A percentile compares a stretch with the other conserved stretches of the same genome.
phyloP scores from a whole-genome alignment of 1,140 invertebrate species.

The Ips typographus region DNA sequence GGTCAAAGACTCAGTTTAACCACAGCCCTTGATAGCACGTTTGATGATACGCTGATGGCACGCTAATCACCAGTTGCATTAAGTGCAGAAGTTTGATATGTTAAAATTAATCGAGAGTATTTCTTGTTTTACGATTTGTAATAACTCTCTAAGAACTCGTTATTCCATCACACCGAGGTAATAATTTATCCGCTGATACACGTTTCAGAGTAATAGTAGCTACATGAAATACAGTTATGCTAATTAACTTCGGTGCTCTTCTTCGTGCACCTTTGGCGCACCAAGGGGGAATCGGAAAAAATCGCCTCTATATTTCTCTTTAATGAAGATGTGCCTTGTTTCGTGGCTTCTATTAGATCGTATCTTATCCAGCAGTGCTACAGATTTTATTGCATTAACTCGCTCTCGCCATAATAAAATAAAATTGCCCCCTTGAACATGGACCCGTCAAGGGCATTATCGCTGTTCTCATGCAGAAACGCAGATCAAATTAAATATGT shows the following conservation, averaged over 20 bases:
- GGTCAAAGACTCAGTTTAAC: not conserved
- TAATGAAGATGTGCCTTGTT: too few relatives aligned
- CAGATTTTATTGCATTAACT: too few relatives aligned
- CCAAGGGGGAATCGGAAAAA: too few relatives aligned
- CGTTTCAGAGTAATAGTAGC: slow-evolving; percentile 15
- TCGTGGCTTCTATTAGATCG: too few relatives aligned
- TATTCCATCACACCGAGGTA: slow-evolving; percentile 14
- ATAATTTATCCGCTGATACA: slow-evolving; percentile 18
- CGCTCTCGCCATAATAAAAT: too few relatives aligned
- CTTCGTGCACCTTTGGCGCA: not conserved
- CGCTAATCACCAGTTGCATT: not conserved
- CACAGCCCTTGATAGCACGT: not conserved
- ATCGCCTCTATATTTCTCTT: too few relatives aligned
- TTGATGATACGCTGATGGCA: not conserved
- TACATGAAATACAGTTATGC: slow-evolving; percentile 24
- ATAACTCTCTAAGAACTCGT: slow-evolving; percentile 25
- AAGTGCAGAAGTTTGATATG: slow-evolving; percentile 6
- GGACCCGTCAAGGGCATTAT: too few relatives aligned
- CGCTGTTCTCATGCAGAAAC: too few relatives aligned
- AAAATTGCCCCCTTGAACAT: too few relatives aligned
- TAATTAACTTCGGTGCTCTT: slow-evolving; percentile 18
- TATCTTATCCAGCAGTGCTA: too few relatives aligned
- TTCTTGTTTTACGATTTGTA: slow-evolving; percentile 10
- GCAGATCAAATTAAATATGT: too few relatives aligned
- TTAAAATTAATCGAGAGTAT: slow-evolving; percentile 5